These are phyloP conservation scores for Panonychus citri DNA, from an alignment of 1,140 invertebrate genomes.

Conservation along the genomic window DNA sequence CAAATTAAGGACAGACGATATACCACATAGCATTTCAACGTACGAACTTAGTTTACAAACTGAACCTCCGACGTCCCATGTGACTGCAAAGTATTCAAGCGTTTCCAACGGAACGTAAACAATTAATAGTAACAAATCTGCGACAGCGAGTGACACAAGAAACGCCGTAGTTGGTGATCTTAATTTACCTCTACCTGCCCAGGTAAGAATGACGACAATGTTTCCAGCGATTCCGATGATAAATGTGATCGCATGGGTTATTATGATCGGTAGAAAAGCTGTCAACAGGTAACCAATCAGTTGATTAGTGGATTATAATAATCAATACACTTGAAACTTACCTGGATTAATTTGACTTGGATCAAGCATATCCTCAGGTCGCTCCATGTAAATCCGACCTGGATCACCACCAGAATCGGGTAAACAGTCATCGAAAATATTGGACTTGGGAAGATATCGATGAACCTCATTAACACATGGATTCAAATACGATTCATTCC, in stretches of 20 bases:
- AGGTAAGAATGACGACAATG: constrained; percentile 16
- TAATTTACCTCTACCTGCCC: constrained; percentile 6
- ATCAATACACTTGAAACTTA: not conserved
- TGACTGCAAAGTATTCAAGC: constrained; percentile 14
- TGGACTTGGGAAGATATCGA: no score
- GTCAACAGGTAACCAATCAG: not conserved
- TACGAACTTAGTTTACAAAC: constrained; percentile 14
- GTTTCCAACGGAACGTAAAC: constrained; percentile 17
- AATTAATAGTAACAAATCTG: constrained; percentile 16
- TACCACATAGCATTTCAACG: constrained; percentile 13
- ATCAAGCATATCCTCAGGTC: constrained; percentile 22
- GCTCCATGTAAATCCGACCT: constrained; percentile 12
- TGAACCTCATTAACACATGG: no score
- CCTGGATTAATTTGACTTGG: constrained; percentile 18
- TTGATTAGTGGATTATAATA: not conserved
- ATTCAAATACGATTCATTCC: no score
- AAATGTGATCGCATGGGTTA: constrained; percentile 23
- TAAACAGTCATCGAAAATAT: no score
- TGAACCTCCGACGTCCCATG: constrained; percentile 12
- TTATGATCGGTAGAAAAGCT: constrained; percentile 20
- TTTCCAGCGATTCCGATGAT: constrained; percentile 20
- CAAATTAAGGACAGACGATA: constrained; percentile 15
- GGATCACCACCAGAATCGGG: not conserved
- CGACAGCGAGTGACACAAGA: constrained; percentile 15
- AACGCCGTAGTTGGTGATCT: constrained; percentile 16